phyloP scores from a whole-genome alignment of 1,140 invertebrate species.

The Zelostemma sp. region DNA sequence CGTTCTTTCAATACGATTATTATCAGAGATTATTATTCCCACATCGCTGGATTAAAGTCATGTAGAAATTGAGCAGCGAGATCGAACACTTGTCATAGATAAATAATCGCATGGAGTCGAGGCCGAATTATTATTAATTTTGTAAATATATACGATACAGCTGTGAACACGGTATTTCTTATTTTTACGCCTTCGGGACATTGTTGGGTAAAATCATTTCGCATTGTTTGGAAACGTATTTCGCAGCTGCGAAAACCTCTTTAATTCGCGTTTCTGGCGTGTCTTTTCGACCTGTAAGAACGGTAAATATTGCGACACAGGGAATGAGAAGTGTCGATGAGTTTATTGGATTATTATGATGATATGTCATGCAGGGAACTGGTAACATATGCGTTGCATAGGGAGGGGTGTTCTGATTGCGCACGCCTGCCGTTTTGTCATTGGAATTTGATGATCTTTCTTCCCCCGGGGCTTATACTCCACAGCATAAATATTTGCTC shows the following conservation, averaged over 20 bases:
- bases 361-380: constrained; percentile 10
- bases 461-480: constrained; percentile 27
- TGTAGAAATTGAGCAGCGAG: neutral
- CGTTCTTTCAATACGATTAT: constrained; percentile 28
- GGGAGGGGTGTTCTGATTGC: constrained; percentile 14
- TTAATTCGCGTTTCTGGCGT: too few relatives aligned
- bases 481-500: constrained; percentile 49
- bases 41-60: too few relatives aligned
- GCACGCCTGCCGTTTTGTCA: constrained; percentile 54
- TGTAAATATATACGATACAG: too few relatives aligned
- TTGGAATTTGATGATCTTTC: constrained; percentile 63
- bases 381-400: constrained; percentile 50
- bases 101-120: too few relatives aligned
- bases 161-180: too few relatives aligned
- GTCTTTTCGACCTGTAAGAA: too few relatives aligned
- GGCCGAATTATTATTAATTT: too few relatives aligned
- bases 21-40: neutral
- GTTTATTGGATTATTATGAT: constrained; percentile 33
- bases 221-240: too few relatives aligned
- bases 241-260: too few relatives aligned
- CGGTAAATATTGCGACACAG: too few relatives aligned
- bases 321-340: constrained; percentile 8
- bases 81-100: neutral
- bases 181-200: too few relatives aligned
- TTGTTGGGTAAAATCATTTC: too few relatives aligned